phyloP scores from a whole-genome alignment of 1,140 invertebrate genomes.

The Trissolcus basalis region DNA sequence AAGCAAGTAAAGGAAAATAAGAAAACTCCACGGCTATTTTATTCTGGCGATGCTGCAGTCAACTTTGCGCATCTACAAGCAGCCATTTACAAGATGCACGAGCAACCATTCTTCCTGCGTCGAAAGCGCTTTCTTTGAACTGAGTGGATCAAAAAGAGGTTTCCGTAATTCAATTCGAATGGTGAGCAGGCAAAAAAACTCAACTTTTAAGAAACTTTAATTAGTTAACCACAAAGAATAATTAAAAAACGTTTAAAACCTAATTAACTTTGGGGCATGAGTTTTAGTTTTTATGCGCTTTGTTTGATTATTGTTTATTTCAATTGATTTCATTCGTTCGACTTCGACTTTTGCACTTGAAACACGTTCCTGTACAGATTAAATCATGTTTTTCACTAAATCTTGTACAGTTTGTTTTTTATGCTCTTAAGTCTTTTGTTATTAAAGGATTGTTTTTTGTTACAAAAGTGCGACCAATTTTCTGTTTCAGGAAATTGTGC shows the following conservation, averaged over 20 bases:
- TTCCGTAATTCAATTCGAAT: conserved; percentile 11
- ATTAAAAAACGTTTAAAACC: too few species aligned
- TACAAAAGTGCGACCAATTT: background rate
- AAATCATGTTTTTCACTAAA: too few species aligned
- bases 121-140: conserved; percentile 15
- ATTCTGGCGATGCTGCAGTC: conserved; percentile 10
- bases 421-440: too few species aligned
- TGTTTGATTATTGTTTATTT: too few species aligned
- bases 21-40: conserved; percentile 11
- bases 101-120: conserved; percentile 7
- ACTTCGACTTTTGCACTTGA: too few species aligned
- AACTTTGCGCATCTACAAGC: conserved; percentile 7
- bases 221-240: background rate
- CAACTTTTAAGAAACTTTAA: conserved; percentile 7
- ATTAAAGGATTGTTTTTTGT: too few species aligned
- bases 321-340: too few species aligned
- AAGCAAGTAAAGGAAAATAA: conserved; percentile 7
- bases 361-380: too few species aligned
- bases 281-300: too few species aligned
- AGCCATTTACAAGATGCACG: background rate
- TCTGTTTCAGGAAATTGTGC: too few species aligned
- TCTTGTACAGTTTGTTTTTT: too few species aligned
- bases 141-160: conserved; percentile 9
- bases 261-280: too few species aligned
- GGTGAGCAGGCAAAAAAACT: background rate